Evolutionary conservation across 2,888 invertebrate genomes (phyloP), one percentile per base, ranked within the genome.

Genomic region (Palloptera scutellata): DNA sequence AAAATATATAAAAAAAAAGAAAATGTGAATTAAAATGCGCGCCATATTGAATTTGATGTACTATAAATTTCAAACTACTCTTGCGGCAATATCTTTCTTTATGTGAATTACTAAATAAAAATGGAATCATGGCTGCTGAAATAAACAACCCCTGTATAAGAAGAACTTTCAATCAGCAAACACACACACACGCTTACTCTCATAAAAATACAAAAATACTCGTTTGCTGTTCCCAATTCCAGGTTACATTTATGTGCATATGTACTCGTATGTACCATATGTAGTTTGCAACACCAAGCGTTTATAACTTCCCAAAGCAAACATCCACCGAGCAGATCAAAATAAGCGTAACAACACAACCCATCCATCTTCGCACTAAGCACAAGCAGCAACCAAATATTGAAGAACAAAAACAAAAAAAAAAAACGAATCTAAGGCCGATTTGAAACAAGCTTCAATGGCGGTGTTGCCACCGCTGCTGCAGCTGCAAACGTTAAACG

Each of bases 301-400:
- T 81, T 77, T 77, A 78, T 81, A 81, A 81, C 77, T 73, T 71
- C 69, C 76, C 74, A 77, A 80, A 80, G 79, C 77, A 80, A 78
- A 81, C 79, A 81, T 80, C 80, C 82, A 81, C 82, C 79, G 76
- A 80, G 81, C 81, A 81, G 76, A 80, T 76, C 80, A 74, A 81
- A 81, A 76, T 78, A 78, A 75, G 76, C 81, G 76, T 80, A 75
- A 71, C 73, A 70, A 66, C 55, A 59, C 17, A 68, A 59, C 69
- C 60, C 69, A 74, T 74, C 64, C 69, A 70, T 73, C 74, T 73
- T 74, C 54, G 52, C 61, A 55, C 55, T 61, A 67, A 69, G 65
- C 69, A 70, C 43, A 51, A 41, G 57, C 52, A 68, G 17, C 12
- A 30, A 55, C 43, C 15, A 8, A 42, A 42, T 40, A 15, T 17